A percentile compares a stretch with the other conserved stretches of the same genome.
These are phyloP conservation scores for Trichogramma evanescens DNA, from an alignment of 2,888 invertebrate genomes.

Conservation along the genomic window DNA sequence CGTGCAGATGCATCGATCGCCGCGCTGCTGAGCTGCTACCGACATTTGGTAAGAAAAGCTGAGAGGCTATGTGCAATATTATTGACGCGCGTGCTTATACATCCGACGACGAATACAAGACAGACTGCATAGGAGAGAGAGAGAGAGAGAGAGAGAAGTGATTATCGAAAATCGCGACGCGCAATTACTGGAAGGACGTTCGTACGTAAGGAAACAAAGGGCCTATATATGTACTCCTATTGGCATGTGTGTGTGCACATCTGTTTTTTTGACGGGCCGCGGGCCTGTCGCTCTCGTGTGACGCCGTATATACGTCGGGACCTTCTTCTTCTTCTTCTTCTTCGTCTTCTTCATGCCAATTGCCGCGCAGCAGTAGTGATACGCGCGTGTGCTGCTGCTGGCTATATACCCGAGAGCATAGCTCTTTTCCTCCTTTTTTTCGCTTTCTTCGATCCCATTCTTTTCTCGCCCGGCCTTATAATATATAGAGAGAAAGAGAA, in stretches of 20 bases:
- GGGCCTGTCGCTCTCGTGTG: no score
- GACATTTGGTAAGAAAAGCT: no score
- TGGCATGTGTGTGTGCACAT: not conserved
- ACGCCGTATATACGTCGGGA: no score
- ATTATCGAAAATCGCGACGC: not conserved
- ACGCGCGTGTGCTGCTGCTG: not conserved
- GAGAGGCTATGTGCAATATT: no score
- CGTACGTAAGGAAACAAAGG: no score
- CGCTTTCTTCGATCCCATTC: not conserved
- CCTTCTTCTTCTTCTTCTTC: slow-evolving; percentile 15
- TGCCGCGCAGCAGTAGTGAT: slow-evolving; percentile 21
- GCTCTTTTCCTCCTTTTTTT: slow-evolving; percentile 8
- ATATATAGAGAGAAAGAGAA: not conserved
- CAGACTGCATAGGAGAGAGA: not conserved
- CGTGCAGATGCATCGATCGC: no score
- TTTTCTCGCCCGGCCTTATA: no score
- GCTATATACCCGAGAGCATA: not conserved
- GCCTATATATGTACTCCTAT: no score
- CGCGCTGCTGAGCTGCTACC: no score
- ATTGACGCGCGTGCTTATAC: no score
- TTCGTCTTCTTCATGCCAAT: not conserved
- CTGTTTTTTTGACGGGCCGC: slow-evolving; percentile 3
- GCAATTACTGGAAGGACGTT: no score
- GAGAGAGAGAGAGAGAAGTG: not conserved
- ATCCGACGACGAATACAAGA: slow-evolving; percentile 3